These are phyloP conservation scores for Lampris incognitus DNA, from an alignment of 2,113 vertebrate species.

Conservation along the genomic window DNA sequence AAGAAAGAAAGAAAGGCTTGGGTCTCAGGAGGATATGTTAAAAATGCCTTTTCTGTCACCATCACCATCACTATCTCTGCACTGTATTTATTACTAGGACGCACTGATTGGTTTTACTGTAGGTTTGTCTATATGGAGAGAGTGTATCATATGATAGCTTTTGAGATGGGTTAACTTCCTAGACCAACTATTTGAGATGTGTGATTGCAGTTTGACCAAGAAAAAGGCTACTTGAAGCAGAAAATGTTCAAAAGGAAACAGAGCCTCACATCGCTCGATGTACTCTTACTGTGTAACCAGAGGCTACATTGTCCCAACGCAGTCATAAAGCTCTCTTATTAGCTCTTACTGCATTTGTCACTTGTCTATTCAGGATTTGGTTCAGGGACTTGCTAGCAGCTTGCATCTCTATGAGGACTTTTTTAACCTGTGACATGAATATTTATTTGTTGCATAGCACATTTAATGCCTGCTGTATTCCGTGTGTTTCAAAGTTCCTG, in stretches of 20 bases:
- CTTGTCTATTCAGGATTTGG: neutral
- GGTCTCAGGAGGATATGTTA: neutral
- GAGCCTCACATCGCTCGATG: neutral
- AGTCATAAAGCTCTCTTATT: neutral
- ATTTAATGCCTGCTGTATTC: neutral
- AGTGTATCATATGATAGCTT: neutral
- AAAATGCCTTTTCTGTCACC: neutral
- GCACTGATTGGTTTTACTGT: neutral
- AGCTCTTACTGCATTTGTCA: neutral
- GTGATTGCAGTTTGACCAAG: conserved; percentile 8
- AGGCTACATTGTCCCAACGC: neutral
- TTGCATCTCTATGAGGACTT: neutral
- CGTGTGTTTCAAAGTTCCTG: conserved; percentile 3
- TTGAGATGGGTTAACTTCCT: neutral
- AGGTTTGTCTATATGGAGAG: conserved; percentile 6
- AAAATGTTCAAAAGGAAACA: conserved; percentile 9
- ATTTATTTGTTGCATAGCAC: conserved; percentile 19
- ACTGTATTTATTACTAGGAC: conserved; percentile 11
- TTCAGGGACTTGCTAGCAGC: neutral
- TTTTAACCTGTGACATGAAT: conserved; percentile 11
- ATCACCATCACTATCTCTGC: neutral
- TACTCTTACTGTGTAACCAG: neutral
- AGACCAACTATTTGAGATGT: neutral
- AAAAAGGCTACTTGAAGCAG: conserved; percentile 7
- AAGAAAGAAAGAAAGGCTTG: no score